Percentiles rank a stretch among this genome's conserved stretches.
These are phyloP conservation scores for Sarcophaga caerulescens DNA, from an alignment of 2,888 invertebrate species.

Conservation along the genomic window DNA sequence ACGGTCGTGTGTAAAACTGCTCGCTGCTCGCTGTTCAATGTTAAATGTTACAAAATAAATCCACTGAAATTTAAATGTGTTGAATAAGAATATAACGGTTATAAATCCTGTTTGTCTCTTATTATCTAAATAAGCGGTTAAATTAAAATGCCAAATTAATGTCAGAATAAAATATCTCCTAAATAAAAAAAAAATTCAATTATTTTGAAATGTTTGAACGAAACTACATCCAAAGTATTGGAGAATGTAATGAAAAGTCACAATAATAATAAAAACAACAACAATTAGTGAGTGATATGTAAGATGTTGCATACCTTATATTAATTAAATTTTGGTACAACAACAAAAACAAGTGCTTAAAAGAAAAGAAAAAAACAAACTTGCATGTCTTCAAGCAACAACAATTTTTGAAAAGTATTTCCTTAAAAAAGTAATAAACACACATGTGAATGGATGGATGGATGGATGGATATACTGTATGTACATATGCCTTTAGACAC, in stretches of 20 bases:
- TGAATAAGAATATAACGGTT: constrained; percentile 37
- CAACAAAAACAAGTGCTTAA: background rate
- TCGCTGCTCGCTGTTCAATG: constrained; percentile 27
- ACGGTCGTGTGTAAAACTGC: constrained; percentile 54
- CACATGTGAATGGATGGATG: background rate
- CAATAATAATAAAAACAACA: background rate
- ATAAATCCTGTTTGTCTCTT: constrained; percentile 51
- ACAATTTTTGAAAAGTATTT: background rate
- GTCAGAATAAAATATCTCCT: constrained; percentile 32
- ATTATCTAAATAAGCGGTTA: background rate
- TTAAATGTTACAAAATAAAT: too few relatives aligned
- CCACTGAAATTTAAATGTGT: background rate
- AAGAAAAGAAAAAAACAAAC: background rate
- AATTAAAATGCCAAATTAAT: constrained; percentile 45
- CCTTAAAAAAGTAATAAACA: background rate
- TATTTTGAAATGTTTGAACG: too few relatives aligned
- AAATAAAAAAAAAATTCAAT: background rate
- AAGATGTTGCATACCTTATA: background rate
- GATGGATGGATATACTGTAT: too few relatives aligned
- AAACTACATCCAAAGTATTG: background rate
- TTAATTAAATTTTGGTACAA: background rate
- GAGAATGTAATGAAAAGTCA: constrained; percentile 41
- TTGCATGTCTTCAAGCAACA: background rate
- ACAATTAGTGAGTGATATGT: background rate
- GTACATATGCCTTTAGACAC: background rate